Conservation (phyloP, 2,888 invertebrate genomes). For the Macrostomum cliftonense region DNA sequence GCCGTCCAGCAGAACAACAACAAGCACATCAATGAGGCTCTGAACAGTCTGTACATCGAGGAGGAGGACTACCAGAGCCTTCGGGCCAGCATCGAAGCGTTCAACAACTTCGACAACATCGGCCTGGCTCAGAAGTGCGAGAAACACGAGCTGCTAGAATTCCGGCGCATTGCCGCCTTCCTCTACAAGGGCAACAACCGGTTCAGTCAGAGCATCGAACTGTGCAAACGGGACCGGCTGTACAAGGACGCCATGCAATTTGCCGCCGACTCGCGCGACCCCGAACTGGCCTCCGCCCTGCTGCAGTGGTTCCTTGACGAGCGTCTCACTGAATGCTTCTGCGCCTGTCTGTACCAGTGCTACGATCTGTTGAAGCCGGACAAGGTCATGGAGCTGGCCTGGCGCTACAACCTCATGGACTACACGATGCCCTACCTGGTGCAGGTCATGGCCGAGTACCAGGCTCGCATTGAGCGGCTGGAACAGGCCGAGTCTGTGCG, state of each 20-base stretch:
- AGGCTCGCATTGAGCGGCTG: constrained; percentile 51
- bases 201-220: constrained; percentile 97
- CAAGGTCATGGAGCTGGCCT: constrained; percentile 86
- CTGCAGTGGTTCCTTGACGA: constrained; percentile 91
- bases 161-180: constrained; percentile 93
- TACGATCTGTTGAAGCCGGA: constrained; percentile 95
- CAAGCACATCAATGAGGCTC: constrained; percentile 75
- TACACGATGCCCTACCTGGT: constrained; percentile 99
- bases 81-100: constrained; percentile 91
- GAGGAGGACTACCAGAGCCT: constrained; percentile 74
- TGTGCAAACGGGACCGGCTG: constrained; percentile 93
- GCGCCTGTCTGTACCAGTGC: constrained; percentile 89
- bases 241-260: constrained; percentile 99
- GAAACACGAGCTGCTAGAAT: constrained; percentile 94
- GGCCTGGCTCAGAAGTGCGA: constrained; percentile 88
- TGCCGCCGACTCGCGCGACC: constrained; percentile 85
- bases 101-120: constrained; percentile 99
- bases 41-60: constrained; percentile 81
- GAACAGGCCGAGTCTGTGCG: constrained; percentile 84
- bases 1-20: constrained; percentile 82
- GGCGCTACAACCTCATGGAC: constrained; percentile 96
- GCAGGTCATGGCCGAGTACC: constrained; percentile 53
- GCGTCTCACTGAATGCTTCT: constrained; percentile 86
- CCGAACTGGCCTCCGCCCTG: constrained; percentile 92
- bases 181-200: constrained; percentile 96